These are phyloP conservation scores for Thera obeliscata DNA, from an alignment of 2,888 invertebrate genomes.

Conservation along the genomic window DNA sequence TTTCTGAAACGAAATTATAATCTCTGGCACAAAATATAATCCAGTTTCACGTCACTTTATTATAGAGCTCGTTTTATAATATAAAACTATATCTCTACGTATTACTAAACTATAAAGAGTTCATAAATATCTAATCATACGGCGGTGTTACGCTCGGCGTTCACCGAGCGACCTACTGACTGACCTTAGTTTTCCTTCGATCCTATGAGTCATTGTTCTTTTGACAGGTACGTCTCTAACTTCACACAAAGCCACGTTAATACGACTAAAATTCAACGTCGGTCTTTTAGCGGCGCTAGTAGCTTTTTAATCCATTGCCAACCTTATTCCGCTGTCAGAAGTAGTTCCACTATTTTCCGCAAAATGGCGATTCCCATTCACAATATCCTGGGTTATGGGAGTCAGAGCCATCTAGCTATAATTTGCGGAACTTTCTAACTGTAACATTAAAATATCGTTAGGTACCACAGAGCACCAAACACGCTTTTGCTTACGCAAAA, in stretches of 20 bases:
- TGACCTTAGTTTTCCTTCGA: conserved; percentile 56
- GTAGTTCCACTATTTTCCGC: conserved; percentile 19
- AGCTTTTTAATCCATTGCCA: conserved; percentile 25
- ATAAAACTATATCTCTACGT: conserved; percentile 45
- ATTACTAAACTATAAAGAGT: conserved; percentile 51
- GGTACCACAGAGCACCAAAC: neutral
- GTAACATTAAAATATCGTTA: conserved; percentile 6
- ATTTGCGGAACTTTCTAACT: conserved; percentile 16
- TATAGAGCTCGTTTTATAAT: conserved; percentile 43
- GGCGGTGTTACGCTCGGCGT: conserved; percentile 46
- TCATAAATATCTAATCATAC: conserved; percentile 52
- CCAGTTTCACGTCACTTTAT: conserved; percentile 64
- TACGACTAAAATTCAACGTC: conserved; percentile 22
- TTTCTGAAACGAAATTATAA: conserved; percentile 36
- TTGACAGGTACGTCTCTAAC: conserved; percentile 52
- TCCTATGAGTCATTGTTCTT: conserved; percentile 58
- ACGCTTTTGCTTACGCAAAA: no score
- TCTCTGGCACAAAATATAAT: conserved; percentile 42
- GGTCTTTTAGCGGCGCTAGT: conserved; percentile 11
- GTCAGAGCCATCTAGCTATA: conserved; percentile 31
- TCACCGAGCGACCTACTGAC: conserved; percentile 60
- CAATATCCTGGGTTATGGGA: conserved; percentile 14
- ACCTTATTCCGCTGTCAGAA: conserved; percentile 26
- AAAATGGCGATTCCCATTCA: conserved; percentile 17
- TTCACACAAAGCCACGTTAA: conserved; percentile 43